Evolutionary conservation across 2,888 invertebrate genomes (phyloP), one percentile per base, ranked within the genome.

Genomic region (Schrankia costaestrigalis): DNA sequence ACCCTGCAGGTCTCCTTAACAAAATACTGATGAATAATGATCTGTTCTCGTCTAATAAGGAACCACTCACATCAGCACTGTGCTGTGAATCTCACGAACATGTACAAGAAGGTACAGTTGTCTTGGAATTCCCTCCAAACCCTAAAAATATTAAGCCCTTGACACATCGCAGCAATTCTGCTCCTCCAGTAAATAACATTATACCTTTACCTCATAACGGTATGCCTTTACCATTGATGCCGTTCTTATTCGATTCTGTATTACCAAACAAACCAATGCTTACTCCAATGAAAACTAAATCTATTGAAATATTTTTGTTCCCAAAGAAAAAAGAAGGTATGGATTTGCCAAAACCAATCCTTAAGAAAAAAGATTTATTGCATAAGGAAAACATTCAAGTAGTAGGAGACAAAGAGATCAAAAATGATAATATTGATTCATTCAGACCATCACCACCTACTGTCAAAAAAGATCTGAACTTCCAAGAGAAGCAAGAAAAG

Each of bases 11-110:
- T 1, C 45, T 84, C 1, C 52, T 86, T 3, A 71, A 63, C 50
- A 83, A 72, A 43, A 64, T 86, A 8, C 49, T 86, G 0, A 66
- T 46, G 30, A 71, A 63, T 40, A 77, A 74, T 25, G 75, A 81
- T 13, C 41, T 81, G 0, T 79, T 84, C 41, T 62, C 56, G 18
- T 62, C 42, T 7, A 61, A 61, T 33, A 78, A 70, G 41, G 75
- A 79, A 4, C 66, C 71, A 3, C 11, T 52, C 1, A 54, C 62
- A 2, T 80, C 82, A 0, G 40, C 66, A 0, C 31, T 66, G 5
- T 86, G 86, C 45, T 86, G 86, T 39, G 73, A 76, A 9, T 82
- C 85, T 1, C 79, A 77, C 30, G 85, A 83, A 31, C 65, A 74
- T 14, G 32, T 68, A 0, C 70, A 73, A 18, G 82, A 84, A 41